phyloP scores from a whole-genome alignment of 2,113 vertebrate genomes.

The Gopherus flavomarginatus region DNA sequence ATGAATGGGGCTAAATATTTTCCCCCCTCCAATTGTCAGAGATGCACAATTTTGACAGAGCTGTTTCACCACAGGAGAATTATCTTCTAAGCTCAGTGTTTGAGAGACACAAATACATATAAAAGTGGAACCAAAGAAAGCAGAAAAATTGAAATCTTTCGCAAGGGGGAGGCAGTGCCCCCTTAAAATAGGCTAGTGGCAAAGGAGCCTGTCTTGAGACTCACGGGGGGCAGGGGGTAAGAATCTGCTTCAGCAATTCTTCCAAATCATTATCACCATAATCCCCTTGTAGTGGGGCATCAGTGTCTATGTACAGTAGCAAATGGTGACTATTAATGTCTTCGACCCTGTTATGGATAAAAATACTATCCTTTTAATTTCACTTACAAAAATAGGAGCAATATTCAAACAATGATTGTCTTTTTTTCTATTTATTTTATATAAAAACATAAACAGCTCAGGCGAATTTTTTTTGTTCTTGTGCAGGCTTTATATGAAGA shows the following conservation, averaged over 20 bases:
- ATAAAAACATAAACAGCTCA: conserved; percentile 96
- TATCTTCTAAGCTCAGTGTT: conserved; percentile 70
- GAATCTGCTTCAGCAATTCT: conserved; percentile 87
- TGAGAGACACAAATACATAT: conserved; percentile 68
- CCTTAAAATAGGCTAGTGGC: conserved; percentile 73
- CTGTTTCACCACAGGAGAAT: conserved; percentile 70
- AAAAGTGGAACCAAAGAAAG: conserved; percentile 75
- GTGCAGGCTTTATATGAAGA: conserved; percentile 84
- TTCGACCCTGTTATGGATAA: conserved; percentile 94
- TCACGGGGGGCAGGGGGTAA: conserved; percentile 83
- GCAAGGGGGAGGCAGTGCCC: conserved; percentile 55
- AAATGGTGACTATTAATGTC: conserved; percentile 91
- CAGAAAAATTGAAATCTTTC: conserved; percentile 72
- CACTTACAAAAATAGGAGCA: conserved; percentile 95
- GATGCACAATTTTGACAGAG: conserved; percentile 76
- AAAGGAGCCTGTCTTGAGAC: conserved; percentile 81
- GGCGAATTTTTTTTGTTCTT: conserved; percentile 89
- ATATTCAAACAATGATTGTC: conserved; percentile 98
- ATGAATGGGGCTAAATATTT: conserved; percentile 39
- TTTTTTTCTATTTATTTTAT: conserved; percentile 93
- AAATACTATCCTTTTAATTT: conserved; percentile 98
- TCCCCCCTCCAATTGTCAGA: conserved; percentile 59
- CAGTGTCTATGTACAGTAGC: conserved; percentile 93
- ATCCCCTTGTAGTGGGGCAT: conserved; percentile 89
- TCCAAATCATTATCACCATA: conserved; percentile 85